Conservation (phyloP, 2,888 invertebrate genomes). For the Koerneria pararmatus region DNA sequence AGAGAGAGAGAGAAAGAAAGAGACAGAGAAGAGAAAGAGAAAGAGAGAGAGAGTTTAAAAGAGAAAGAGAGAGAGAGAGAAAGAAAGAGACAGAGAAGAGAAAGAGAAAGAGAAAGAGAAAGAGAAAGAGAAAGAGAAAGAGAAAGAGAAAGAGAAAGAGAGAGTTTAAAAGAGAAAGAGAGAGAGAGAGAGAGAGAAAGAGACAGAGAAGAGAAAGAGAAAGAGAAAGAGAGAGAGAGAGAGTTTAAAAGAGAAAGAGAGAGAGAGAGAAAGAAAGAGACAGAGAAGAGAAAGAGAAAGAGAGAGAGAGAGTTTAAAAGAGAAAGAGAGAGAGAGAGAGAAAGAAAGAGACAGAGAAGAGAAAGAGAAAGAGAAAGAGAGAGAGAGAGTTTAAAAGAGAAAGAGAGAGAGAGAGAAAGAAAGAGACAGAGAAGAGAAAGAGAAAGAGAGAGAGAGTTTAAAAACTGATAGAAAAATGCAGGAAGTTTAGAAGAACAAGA, state of each 20-base stretch:
- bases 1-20: constrained; percentile 24
- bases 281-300: neutral
- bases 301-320: neutral
- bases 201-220: constrained; percentile 19
- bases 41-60: constrained; percentile 10
- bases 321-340: neutral
- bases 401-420: constrained; percentile 1
- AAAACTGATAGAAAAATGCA: no score
- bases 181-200: constrained; percentile 15
- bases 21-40: constrained; percentile 21
- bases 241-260: no score
- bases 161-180: no score
- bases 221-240: no score
- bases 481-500: no score
- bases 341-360: constrained; percentile 1
- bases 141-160: neutral
- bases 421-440: constrained; percentile 11
- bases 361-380: constrained; percentile 17
- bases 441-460: constrained; percentile 9
- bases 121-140: constrained; percentile 18
- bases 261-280: neutral
- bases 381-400: neutral
- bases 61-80: constrained; percentile 7
- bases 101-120: constrained; percentile 4
- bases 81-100: neutral